Base-by-base conservation (phyloP, 2,888 invertebrate genomes). In the Omphaloscelis lunosa region DNA sequence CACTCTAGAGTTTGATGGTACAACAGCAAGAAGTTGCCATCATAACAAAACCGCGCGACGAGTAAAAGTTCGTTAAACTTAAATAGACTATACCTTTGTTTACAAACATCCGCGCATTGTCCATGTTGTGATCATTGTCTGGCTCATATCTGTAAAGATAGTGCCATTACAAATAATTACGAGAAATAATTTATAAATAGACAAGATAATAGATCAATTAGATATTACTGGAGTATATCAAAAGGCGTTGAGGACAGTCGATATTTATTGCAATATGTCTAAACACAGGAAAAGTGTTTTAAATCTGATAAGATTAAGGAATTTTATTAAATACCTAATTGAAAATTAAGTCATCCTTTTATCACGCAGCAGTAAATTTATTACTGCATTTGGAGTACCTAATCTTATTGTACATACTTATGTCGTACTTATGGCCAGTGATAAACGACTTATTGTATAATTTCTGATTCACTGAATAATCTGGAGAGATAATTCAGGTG, bases 111-210 rank as follows among this genome's bases (percentile, higher is more conserved):
- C 56, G 41, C 68, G 34, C 63, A 67, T 72, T 78, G 62, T 78
- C 67, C 61, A 71, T 67, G 41, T 65, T 71, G 34, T 51, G 67
- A 69, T 70, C 59, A 80, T 58, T 84, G 72, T 72, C 48, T 76
- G 20, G 71, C 20, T 71, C n/a, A 20, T 66, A 82, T 71, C 59
- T 80, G 56, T 48, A 34, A 67, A 72, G 73, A 77, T 76, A 75
- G 29, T 56, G 27, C 48, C 27, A 74, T 79, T 69, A 48, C 58
- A 71, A 81, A 81, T 78, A 73, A 70, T 83, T 56, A 72, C 56
- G 23, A 66, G 71, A 71, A 79, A 77, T 72, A 68, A 65, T 68
- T 34, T 79, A 86, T 72, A 78, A 77, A 77, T 87, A 84, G 63
- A 79, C 48, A n/a, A 39, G 73, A 86, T 71, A 77, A 72, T 29